Evolutionary conservation across 2,797 vertebrate genomes (phyloP).

Genomic region (Staurois parvus): DNA sequence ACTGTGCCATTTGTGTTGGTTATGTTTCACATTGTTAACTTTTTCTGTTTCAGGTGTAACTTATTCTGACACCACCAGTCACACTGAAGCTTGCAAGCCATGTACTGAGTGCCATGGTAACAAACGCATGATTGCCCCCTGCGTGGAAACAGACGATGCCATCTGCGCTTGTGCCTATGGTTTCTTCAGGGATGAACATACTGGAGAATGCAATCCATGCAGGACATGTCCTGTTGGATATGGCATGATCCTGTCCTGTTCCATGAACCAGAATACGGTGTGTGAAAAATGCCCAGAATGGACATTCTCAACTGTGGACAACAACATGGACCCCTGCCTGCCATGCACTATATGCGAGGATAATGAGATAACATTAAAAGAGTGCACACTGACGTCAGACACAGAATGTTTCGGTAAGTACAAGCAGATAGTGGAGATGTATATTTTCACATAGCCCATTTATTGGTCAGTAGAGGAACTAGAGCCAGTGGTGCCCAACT

Average conservation of each 20-base stretch:
- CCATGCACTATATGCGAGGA: constrained; percentile 94
- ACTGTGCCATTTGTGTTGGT: no score
- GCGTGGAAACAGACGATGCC: constrained; percentile 93
- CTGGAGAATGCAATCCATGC: constrained; percentile 78
- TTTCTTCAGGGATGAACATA: constrained; percentile 75
- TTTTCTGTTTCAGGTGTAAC: constrained; percentile 83
- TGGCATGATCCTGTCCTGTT: constrained; percentile 84
- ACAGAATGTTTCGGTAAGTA: constrained; percentile 84
- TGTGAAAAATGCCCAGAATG: constrained; percentile 89
- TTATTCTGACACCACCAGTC: constrained; percentile 89
- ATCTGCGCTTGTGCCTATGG: constrained; percentile 88
- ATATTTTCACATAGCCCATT: no score
- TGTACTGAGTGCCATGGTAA: constrained; percentile 88
- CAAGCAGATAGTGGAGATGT: background rate
- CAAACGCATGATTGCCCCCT: constrained; percentile 90
- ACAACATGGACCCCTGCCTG: constrained; percentile 92
- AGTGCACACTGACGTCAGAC: constrained; percentile 81
- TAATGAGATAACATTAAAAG: constrained; percentile 74
- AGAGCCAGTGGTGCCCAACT: no score
- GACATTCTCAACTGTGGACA: constrained; percentile 91
- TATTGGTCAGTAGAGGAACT: no score
- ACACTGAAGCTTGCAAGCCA: constrained; percentile 82
- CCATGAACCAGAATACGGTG: constrained; percentile 81
- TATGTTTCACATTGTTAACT: background rate
- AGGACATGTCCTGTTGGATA: constrained; percentile 82